A percentile compares a stretch with the other conserved stretches of the same genome.
Evolutionary conservation across 2,888 invertebrate species (phyloP).

Genomic region (Agriopis aurantiaria): DNA sequence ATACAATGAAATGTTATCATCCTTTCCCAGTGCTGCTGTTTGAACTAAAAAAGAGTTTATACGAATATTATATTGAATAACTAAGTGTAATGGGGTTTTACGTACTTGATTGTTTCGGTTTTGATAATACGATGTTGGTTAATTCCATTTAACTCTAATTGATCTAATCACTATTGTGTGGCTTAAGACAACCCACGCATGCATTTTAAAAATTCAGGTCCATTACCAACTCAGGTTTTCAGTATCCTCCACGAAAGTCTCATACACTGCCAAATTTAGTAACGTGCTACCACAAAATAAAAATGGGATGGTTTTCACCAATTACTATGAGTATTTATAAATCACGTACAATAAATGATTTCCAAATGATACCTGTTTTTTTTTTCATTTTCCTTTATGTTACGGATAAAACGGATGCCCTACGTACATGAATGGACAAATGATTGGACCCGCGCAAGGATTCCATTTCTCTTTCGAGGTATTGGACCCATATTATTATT

Average conservation of each 20-base stretch:
- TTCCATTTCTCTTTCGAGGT: constrained; percentile 15
- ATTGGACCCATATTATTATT: constrained; percentile 14
- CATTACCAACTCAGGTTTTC: not conserved
- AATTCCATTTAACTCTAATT: too few species aligned
- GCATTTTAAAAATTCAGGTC: constrained; percentile 16
- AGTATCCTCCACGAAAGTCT: constrained; percentile 1
- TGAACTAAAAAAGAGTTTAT: too few species aligned
- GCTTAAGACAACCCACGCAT: not conserved
- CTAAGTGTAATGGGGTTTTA: too few species aligned
- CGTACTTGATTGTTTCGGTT: too few species aligned
- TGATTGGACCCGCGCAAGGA: constrained; percentile 17
- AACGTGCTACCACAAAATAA: not conserved
- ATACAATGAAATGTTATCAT: too few species aligned
- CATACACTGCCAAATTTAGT: constrained; percentile 5
- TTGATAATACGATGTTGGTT: too few species aligned
- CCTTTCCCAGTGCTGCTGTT: too few species aligned
- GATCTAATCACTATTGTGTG: too few species aligned
- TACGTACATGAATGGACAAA: constrained; percentile 20
- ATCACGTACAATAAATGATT: constrained; percentile 1
- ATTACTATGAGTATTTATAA: not conserved
- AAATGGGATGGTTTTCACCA: not conserved
- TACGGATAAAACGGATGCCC: constrained; percentile 10
- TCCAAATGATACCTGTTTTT: not conserved
- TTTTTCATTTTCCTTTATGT: constrained; percentile 6
- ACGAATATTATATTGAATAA: too few species aligned